phyloP scores from a whole-genome alignment of 2,113 vertebrate genomes.

The Pontoporia blainvillei region DNA sequence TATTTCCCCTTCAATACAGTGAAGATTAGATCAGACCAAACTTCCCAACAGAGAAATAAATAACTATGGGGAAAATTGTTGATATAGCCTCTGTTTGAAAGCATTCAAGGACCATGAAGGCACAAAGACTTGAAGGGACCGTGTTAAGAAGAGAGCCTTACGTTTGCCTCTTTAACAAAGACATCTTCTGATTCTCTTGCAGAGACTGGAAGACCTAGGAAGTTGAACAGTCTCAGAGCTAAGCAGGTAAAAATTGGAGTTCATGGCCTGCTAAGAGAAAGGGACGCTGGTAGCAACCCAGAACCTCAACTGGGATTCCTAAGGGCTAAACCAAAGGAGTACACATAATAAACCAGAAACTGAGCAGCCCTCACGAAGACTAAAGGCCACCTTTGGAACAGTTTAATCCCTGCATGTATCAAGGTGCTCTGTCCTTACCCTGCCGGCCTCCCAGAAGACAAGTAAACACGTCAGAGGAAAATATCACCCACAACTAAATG shows the following conservation, averaged over 20 bases:
- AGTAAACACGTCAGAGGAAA: not conserved
- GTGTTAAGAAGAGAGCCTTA: not conserved
- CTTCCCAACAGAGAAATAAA: not conserved
- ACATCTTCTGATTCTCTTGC: not conserved
- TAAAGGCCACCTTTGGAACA: not conserved
- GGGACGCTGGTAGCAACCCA: not conserved
- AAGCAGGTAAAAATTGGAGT: not conserved
- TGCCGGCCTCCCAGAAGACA: not conserved
- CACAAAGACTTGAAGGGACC: not conserved
- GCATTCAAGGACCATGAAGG: not conserved
- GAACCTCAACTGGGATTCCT: not conserved
- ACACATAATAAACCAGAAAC: not conserved
- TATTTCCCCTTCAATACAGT: not conserved
- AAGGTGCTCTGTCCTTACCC: not conserved
- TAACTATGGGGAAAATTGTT: not conserved
- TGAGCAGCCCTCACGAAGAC: not conserved
- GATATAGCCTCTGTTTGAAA: not conserved
- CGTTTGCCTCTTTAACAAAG: not conserved
- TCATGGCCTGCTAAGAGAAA: not conserved
- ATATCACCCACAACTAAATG: not conserved
- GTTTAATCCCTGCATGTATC: not conserved
- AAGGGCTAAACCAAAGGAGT: not conserved
- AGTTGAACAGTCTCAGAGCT: not conserved
- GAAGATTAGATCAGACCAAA: not conserved
- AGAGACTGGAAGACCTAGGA: not conserved